Evolutionary conservation across 2,797 vertebrate species (phyloP).

Genomic region (Cuculus canorus): DNA sequence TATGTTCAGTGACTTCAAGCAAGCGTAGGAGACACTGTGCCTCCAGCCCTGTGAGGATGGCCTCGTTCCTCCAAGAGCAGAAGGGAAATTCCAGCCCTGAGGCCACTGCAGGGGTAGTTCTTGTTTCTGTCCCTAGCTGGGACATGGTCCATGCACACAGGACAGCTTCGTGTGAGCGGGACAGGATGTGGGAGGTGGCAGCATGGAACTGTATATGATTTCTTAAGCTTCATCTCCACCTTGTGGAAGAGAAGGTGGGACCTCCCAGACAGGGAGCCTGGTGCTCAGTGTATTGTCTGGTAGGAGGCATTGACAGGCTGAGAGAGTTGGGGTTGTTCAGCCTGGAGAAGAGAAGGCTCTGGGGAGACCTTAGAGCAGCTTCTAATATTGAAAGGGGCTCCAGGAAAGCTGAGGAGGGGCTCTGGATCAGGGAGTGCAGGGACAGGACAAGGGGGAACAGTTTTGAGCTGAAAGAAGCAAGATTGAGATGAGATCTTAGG

Average conservation of each 20-base stretch:
- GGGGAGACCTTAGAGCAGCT: too few relatives aligned
- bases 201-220: background rate
- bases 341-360: too few relatives aligned
- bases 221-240: background rate
- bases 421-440: too few relatives aligned
- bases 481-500: too few relatives aligned
- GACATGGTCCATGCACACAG: background rate
- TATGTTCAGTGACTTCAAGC: background rate
- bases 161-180: background rate
- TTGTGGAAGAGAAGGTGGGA: background rate
- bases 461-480: too few relatives aligned
- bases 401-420: too few relatives aligned
- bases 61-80: background rate
- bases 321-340: too few relatives aligned
- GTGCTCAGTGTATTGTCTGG: background rate
- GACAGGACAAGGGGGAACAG: too few relatives aligned
- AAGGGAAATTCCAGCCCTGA: background rate
- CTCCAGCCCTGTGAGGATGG: background rate
- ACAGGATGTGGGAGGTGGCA: background rate
- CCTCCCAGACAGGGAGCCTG: background rate
- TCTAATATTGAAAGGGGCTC: too few relatives aligned
- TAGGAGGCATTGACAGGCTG: background rate
- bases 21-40: accelerated
- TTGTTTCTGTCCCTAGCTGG: background rate
- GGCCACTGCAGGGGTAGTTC: background rate